Conservation (phyloP, 2,888 invertebrate species). For the Achlya flavicornis region DNA sequence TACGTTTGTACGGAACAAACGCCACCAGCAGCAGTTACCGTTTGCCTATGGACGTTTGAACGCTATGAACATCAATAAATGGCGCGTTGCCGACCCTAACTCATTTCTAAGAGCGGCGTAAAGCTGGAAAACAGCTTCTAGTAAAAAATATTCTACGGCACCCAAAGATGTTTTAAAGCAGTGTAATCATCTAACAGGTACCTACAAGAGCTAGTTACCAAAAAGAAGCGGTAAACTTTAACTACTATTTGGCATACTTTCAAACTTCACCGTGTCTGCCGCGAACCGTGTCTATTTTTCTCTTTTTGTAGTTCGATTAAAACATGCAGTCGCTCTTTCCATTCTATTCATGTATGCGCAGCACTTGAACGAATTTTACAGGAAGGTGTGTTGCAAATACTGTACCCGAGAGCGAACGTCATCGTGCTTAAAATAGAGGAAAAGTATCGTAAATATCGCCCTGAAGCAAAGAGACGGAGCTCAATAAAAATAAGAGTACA, state of each 20-base stretch:
- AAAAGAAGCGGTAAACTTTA: constrained; percentile 53
- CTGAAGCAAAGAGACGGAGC: constrained; percentile 22
- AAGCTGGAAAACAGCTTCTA: not conserved
- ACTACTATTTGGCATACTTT: constrained; percentile 68
- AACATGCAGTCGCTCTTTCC: constrained; percentile 51
- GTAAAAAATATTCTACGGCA: constrained; percentile 28
- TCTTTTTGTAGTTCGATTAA: constrained; percentile 56
- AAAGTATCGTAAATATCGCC: constrained; percentile 35
- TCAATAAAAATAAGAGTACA: constrained; percentile 29
- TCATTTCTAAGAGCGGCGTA: not conserved
- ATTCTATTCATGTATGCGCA: constrained; percentile 45
- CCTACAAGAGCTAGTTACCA: constrained; percentile 12
- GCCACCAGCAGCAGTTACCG: too few relatives aligned
- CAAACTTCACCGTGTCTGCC: constrained; percentile 51
- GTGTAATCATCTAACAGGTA: constrained; percentile 47
- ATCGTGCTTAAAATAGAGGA: constrained; percentile 35
- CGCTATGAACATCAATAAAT: too few relatives aligned
- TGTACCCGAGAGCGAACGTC: constrained; percentile 28
- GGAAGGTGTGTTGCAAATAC: constrained; percentile 48
- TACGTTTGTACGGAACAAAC: too few relatives aligned
- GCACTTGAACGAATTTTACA: constrained; percentile 46
- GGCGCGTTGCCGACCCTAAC: too few relatives aligned
- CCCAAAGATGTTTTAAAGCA: constrained; percentile 38
- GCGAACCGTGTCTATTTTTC: constrained; percentile 41
- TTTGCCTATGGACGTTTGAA: too few relatives aligned